Conservation (phyloP, 2,113 vertebrate genomes). For the Caretta caretta region DNA sequence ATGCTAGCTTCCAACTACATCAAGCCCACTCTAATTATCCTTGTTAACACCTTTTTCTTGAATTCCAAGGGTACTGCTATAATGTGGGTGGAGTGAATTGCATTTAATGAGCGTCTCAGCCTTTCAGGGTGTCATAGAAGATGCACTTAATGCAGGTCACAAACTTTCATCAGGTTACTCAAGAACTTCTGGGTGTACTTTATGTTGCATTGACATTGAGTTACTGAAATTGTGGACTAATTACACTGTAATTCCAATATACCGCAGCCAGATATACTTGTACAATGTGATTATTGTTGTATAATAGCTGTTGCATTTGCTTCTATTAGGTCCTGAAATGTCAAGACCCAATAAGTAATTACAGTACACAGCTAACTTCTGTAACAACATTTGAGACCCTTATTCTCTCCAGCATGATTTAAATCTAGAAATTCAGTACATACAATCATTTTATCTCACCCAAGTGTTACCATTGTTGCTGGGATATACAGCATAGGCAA, state of each 20-base stretch:
- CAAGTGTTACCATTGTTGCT: neutral
- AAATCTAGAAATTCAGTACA: neutral
- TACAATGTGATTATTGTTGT: neutral
- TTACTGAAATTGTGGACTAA: neutral
- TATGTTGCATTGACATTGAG: neutral
- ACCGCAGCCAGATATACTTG: neutral
- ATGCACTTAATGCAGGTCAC: neutral
- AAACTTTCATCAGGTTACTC: conserved; percentile 12
- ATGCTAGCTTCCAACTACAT: conserved; percentile 28
- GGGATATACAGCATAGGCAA: neutral
- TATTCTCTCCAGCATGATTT: neutral
- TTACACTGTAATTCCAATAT: neutral
- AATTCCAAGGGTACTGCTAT: conserved; percentile 19
- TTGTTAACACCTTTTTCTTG: conserved; percentile 8
- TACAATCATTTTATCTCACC: conserved; percentile 15
- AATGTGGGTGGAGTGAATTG: neutral
- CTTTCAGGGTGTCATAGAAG: conserved; percentile 5
- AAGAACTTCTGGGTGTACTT: conserved; percentile 8
- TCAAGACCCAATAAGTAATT: conserved; percentile 28
- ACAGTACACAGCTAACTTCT: neutral
- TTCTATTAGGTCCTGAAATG: neutral
- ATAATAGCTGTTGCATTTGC: neutral
- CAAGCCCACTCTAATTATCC: conserved; percentile 26
- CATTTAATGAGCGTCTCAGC: conserved; percentile 31
- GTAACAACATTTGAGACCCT: neutral